Evolutionary conservation across 2,113 vertebrate species (phyloP).

Genomic region (Ahaetulla prasina): DNA sequence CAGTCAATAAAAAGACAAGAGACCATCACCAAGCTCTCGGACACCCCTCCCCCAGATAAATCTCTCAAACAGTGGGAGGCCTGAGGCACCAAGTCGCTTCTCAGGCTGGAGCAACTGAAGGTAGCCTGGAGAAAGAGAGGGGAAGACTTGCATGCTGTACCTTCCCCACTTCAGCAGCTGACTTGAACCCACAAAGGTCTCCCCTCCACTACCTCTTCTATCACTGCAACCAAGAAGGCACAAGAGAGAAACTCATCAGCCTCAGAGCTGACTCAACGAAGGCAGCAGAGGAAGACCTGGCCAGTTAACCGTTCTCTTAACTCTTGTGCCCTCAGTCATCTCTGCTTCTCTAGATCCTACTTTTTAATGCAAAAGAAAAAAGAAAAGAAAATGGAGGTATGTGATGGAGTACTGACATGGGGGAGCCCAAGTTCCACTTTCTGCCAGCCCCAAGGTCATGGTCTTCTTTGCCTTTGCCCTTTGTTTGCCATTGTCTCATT

Average conservation of each 20-base stretch:
- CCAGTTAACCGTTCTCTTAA: background rate
- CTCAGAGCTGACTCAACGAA: background rate
- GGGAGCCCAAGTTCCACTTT: background rate
- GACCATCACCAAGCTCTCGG: background rate
- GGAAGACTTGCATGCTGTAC: background rate
- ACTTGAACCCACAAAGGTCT: background rate
- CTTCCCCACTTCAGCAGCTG: background rate
- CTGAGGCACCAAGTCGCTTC: background rate
- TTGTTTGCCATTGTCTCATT: background rate
- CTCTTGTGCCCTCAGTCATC: background rate
- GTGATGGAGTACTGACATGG: background rate
- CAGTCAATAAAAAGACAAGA: background rate
- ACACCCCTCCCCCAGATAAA: background rate
- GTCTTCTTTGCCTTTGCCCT: background rate
- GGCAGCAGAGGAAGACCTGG: background rate
- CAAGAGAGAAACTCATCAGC: background rate
- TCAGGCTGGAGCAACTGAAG: background rate
- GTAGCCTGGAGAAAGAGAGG: background rate
- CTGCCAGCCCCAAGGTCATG: background rate
- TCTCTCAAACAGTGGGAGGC: background rate
- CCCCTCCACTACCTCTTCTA: background rate
- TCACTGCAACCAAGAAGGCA: background rate
- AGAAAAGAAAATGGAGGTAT: background rate
- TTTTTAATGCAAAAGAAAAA: background rate
- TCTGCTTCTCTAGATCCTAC: background rate